Base-by-base conservation (phyloP, 2,113 vertebrate genomes). In the Laterallus jamaicensis region DNA sequence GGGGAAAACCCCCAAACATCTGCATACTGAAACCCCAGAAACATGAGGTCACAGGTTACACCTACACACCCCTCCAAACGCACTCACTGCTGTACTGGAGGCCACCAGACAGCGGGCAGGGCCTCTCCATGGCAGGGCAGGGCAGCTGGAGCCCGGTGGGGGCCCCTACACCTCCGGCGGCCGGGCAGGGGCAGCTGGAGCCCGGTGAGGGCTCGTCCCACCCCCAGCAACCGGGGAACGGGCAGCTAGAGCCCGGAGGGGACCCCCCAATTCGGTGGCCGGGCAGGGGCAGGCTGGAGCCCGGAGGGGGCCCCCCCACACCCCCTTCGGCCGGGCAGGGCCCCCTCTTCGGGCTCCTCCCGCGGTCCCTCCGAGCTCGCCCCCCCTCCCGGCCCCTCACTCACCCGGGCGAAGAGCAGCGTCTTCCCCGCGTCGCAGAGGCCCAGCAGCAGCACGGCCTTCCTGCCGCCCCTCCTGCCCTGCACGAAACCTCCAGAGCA, bases 351-450 rank as follows among this genome's bases (percentile, higher is more conserved):
- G 6, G 24, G 13, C 25, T n/a, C 40, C 59, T 9, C 6, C 3
- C 13, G 22, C 49, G 10, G n/a, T 69, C 49, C 22, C 76, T 28
- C 15, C 25, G 52, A 59, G 26, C 31, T 21, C 6, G 25, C 19
- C 12, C 14, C 14, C 11, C 11, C 25, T 11, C 19, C 11, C 9
- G 19, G 9, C 24, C 9, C 9, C 11, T 44, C n/a, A 40, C 91
- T 97, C 97, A 98, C 98, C 97, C 98, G 93, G 9, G 96, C 97
- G 85, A 98, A 98, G 1, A 98, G 96, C 66, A 98, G 78, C 15
- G 98, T 98, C 80, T 98, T 98, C 39, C 98, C 98, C 5, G 98
- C 97, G 42, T 98, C 98, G 85, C 98, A 98, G 35, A 98, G 96
- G 10, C 98, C 98, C 82, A 98, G 94, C 44, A 98, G 88, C 74